These are phyloP conservation scores for Aleiodes testaceus DNA, from an alignment of 2,888 invertebrate species.

Conservation along the genomic window DNA sequence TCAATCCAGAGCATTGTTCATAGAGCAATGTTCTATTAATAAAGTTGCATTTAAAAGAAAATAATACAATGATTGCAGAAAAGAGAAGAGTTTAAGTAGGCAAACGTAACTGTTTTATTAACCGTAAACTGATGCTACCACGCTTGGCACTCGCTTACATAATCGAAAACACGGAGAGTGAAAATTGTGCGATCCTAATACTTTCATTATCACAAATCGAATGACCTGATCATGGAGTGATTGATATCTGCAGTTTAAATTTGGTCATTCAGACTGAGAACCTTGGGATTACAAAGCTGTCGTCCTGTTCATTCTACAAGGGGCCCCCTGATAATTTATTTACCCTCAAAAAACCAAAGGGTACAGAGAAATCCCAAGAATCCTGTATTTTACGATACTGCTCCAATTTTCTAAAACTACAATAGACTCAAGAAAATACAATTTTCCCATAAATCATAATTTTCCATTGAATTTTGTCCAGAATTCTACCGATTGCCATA, in stretches of 20 bases:
- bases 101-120: conserved; percentile 70
- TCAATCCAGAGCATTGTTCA: too few relatives aligned
- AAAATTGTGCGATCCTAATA: conserved; percentile 68
- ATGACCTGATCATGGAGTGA: background rate
- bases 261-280: too few relatives aligned
- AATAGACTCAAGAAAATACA: background rate
- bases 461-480: conserved; percentile 15
- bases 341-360: conserved; percentile 12
- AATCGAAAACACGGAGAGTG: conserved; percentile 72
- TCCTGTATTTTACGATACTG: background rate
- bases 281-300: too few relatives aligned
- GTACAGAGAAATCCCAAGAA: background rate
- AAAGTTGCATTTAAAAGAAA: background rate
- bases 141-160: conserved; percentile 61
- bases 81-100: conserved; percentile 61
- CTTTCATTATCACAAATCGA: conserved; percentile 62
- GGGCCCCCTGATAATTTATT: background rate
- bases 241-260: background rate
- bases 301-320: too few relatives aligned
- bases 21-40: too few relatives aligned
- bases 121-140: conserved; percentile 62
- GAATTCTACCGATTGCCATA: background rate
- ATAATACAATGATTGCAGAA: conserved; percentile 23
- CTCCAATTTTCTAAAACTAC: background rate
- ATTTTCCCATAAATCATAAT: conserved; percentile 3